phyloP scores from a whole-genome alignment of 2,888 invertebrate species.

The Zhengitettix transpicula region DNA sequence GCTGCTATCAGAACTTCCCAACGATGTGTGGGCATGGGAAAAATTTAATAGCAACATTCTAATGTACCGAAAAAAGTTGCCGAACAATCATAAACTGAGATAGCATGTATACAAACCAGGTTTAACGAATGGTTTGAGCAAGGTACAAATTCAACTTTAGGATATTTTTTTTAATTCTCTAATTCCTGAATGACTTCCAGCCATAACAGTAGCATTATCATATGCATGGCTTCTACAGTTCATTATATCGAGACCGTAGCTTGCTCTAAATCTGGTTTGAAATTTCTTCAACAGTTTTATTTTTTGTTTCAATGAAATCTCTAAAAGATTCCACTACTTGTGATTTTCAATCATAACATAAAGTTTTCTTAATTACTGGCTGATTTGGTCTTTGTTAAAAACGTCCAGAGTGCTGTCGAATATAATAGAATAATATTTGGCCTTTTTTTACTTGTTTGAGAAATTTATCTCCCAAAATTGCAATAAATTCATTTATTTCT shows the following conservation, averaged over 20 bases:
- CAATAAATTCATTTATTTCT: too few relatives aligned
- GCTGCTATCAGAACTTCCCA: background rate
- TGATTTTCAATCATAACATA: background rate
- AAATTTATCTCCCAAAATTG: too few relatives aligned
- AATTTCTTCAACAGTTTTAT: background rate
- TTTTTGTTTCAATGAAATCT: background rate
- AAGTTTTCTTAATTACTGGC: background rate
- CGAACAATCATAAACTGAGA: background rate
- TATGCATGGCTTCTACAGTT: conserved; percentile 17
- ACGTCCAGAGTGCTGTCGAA: background rate
- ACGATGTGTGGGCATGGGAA: background rate
- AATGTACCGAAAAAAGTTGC: background rate
- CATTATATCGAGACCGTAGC: background rate
- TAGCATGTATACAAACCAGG: background rate
- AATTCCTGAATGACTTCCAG: conserved; percentile 9
- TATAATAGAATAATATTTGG: background rate
- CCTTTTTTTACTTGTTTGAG: background rate
- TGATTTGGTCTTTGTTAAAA: background rate
- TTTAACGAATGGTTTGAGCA: background rate
- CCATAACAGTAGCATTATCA: conserved; percentile 16
- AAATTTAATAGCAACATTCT: background rate
- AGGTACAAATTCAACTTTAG: background rate
- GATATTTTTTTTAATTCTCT: background rate
- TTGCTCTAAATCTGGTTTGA: background rate
- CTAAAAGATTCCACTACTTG: background rate